Base-by-base conservation (phyloP, 2,888 invertebrate genomes). In the Eugnorisma glareosa region DNA sequence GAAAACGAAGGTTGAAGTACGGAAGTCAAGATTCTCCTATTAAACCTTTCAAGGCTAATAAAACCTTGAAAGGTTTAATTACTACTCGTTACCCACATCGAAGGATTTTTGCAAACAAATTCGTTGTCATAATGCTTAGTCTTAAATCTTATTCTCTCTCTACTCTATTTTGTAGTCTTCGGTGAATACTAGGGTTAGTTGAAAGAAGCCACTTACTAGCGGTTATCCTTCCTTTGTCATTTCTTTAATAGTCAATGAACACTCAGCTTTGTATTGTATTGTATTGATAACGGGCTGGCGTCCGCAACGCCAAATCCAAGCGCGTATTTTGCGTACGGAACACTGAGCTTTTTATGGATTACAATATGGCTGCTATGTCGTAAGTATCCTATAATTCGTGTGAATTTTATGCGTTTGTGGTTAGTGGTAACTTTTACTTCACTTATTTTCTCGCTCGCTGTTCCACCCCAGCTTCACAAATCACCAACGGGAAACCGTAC, bases 401-500 rank as follows among this genome's bases (percentile, higher is more conserved):
- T 10, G 51, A 51, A 7, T 45, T 31, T 43, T 21, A 28, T 24
- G 5, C 40, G 43, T 4, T 3, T 28, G 40, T 21, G 24, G 28
- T 7, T 11, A 11, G 21, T 13, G 28, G 28, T 28, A n/a, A 48
- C 45, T 40, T 7, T 18, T 59, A 24, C 1, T 11, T 31, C 3
- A 24, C 11, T 1, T 18, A 28, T 15, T 64, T 67, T 48, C 18
- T 40, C 59, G 75, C 70, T 75, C 13, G 4, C 67, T 6, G 10
- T 51, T 21, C 10, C n/a, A 75, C 79, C 57, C 8, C 0, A 57
- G 31, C 75, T 37, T 70, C 15, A 54, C 24, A 51, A 78, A 15
- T 51, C 35, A 40, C 24, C 24, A 67, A 21, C 18, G 40, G 15
- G 72, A 84, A 70, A 13, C 83, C 76, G 1, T 84, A 84, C 31